phyloP scores from a whole-genome alignment of 2,797 vertebrate species.

The Enteromius fasciolatus region DNA sequence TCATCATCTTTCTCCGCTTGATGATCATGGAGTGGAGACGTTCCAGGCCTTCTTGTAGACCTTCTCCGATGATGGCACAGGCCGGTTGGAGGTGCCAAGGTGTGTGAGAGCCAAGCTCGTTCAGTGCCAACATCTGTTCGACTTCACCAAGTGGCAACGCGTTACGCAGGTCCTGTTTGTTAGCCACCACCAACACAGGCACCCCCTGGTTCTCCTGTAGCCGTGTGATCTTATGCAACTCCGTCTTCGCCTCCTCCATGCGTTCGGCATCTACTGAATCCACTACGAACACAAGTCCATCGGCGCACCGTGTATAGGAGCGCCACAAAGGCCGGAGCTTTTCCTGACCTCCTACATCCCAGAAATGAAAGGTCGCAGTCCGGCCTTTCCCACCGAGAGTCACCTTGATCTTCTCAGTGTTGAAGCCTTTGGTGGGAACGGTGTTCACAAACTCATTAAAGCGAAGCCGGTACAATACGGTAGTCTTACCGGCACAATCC shows the following conservation, averaged over 20 bases:
- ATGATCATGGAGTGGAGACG: slow-evolving; percentile 94
- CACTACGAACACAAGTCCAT: slow-evolving; percentile 95
- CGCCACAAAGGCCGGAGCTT: slow-evolving; percentile 94
- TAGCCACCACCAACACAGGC: slow-evolving; percentile 91
- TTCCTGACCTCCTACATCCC: slow-evolving; percentile 95
- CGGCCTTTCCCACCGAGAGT: slow-evolving; percentile 79
- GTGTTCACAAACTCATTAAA: slow-evolving; percentile 97
- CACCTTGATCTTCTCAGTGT: slow-evolving; percentile 90
- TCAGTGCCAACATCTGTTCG: slow-evolving; percentile 87
- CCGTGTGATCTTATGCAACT: slow-evolving; percentile 93
- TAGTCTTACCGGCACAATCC: slow-evolving; percentile 94
- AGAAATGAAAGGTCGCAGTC: slow-evolving; percentile 87
- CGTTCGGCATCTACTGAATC: slow-evolving; percentile 92
- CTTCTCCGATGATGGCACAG: slow-evolving; percentile 94
- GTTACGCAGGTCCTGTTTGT: slow-evolving; percentile 93
- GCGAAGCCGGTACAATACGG: slow-evolving; percentile 90
- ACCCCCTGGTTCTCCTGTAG: slow-evolving; percentile 93
- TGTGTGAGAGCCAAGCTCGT: slow-evolving; percentile 86
- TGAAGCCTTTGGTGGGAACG: slow-evolving; percentile 94
- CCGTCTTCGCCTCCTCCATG: slow-evolving; percentile 90
- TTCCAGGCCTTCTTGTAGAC: slow-evolving; percentile 91
- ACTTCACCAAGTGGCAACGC: slow-evolving; percentile 87
- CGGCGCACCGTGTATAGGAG: slow-evolving; percentile 92
- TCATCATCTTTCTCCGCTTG: slow-evolving; percentile 87
- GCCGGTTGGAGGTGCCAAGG: slow-evolving; percentile 92